Evolutionary conservation across 37 sponge, comb jelly and placozoan genomes (phyloP), one percentile per base, ranked within the genome.

Genomic region (Cliona cf. orientalis): DNA sequence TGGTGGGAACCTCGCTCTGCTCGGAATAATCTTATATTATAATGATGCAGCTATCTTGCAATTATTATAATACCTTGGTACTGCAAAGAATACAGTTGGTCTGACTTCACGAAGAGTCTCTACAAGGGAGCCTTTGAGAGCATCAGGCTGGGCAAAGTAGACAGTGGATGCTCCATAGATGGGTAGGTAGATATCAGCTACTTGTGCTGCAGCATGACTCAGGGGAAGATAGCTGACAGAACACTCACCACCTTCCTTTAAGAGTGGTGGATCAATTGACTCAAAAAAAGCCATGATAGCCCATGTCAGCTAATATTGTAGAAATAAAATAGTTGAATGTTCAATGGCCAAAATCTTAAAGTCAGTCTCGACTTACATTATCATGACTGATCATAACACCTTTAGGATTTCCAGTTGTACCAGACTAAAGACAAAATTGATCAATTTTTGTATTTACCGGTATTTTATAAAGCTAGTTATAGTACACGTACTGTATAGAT

Each of bases 311-410:
- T 89, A 79, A 5, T 19, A 49, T 49, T 28, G 46, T 33, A 9
- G 28, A 9, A 7, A 37, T 26, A 63, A 29, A 76, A 9, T 14
- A 19, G 64, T 42, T n/a, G 21, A 22, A 23, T n/a, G n/a, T n/a
- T n/a, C n/a, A n/a, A n/a, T n/a, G n/a, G n/a, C n/a, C n/a, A n/a
- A n/a, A n/a, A n/a, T n/a, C n/a, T n/a, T n/a, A n/a, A n/a, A n/a
- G n/a, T n/a, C n/a, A n/a, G n/a, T n/a, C n/a, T n/a, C n/a, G n/a
- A 84, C 94, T 91, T 32, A 95, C 96, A 79, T 92, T 89, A 70
- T 95, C 96, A 83, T 95, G 96, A 35, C 94, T 91, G 36, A 95
- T 55, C 96, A 95, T 95, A 17, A 89, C 94, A 46, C 94, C 96
- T 42, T 95, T 95, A 0, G 96, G 96, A 31, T 85, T 75, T 1